Percentiles rank a stretch among this genome's conserved stretches.
Evolutionary conservation across 1,140 invertebrate species (phyloP).

Genomic region (Vanessa atalanta): DNA sequence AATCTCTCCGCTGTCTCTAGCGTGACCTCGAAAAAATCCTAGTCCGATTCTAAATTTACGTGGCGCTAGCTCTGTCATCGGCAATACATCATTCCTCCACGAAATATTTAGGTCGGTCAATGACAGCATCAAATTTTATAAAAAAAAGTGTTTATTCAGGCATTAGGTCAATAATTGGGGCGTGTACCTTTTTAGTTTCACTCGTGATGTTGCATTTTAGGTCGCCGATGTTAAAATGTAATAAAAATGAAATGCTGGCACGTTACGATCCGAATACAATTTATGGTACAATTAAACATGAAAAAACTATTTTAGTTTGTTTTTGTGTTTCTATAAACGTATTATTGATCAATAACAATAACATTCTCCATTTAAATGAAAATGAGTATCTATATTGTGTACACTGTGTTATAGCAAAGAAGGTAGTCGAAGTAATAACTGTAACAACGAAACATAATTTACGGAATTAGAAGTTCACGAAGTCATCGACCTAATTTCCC

Average conservation of each 20-base stretch:
- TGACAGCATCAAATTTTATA: conserved; percentile 58
- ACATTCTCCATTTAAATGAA: background rate
- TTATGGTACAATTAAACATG: conserved; percentile 1
- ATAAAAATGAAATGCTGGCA: conserved; percentile 8
- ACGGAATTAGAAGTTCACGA: conserved; percentile 57
- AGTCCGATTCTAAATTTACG: conserved; percentile 66
- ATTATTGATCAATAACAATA: too few relatives aligned
- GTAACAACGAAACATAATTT: conserved; percentile 40
- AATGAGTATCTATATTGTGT: background rate
- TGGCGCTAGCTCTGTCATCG: conserved; percentile 61
- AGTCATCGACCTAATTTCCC: conserved; percentile 71
- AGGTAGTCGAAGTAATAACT: conserved; percentile 6
- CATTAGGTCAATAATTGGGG: conserved; percentile 52
- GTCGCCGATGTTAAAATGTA: conserved; percentile 34
- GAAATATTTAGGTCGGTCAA: conserved; percentile 74
- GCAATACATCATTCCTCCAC: conserved; percentile 62
- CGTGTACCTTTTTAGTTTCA: conserved; percentile 43
- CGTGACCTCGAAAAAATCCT: conserved; percentile 69
- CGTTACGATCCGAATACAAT: background rate
- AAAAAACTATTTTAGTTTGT: background rate
- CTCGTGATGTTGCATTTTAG: conserved; percentile 34
- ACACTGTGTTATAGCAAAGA: background rate
- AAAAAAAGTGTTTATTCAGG: conserved; percentile 40
- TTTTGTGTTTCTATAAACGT: background rate
- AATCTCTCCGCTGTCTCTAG: conserved; percentile 54